Base-by-base conservation (phyloP, 2,113 vertebrate genomes). In the Sminthopsis crassicaudata region DNA sequence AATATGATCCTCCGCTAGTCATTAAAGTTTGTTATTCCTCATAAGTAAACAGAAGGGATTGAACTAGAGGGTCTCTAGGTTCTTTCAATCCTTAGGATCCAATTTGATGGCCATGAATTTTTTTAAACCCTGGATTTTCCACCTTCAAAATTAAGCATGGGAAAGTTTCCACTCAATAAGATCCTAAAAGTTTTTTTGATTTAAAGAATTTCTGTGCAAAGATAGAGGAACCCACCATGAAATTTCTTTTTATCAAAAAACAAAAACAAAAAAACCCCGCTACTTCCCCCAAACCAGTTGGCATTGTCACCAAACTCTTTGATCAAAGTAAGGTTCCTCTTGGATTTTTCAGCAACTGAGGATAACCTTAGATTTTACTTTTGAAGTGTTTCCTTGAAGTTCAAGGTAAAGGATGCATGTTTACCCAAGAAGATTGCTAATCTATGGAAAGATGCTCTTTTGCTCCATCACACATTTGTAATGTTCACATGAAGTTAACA, bases 311-410 rank as follows among this genome's bases (percentile, higher is more conserved):
- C 91, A 92, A 92, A 54, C 50, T 90, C 92, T 90, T 46, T 16
- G 95, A 98, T 97, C 94, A 97, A 97, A 97, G 95, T 60, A 92
- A 95, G 95, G 96, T 67, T 84, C 95, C 95, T 53, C 91, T 93
- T 91, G 26, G 55, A 95, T 95, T 95, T 96, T 36, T 91, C 90
- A 90, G 91, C 93, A 95, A 96, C 91, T 76, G 22, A 97, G 92
- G 94, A 95, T 90, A 95, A 95, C 95, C 94, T 96, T 93, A 89
- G 54, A 16, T 93, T 94, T 94, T 96, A n/a, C 91, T 94, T 98
- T 97, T 98, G 97, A 97, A 98, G 96, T 94, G 23, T 90, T 94
- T 96, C 94, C 96, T 98, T 97, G 96, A 97, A 97, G 97, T 96
- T 97, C 97, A 97, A 98, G 97, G 96, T 98, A 95, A 95, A 97